A percentile compares a stretch with the other conserved stretches of the same genome.
Conservation (phyloP, 2,113 vertebrate species). For the Gymnogyps californianus region DNA sequence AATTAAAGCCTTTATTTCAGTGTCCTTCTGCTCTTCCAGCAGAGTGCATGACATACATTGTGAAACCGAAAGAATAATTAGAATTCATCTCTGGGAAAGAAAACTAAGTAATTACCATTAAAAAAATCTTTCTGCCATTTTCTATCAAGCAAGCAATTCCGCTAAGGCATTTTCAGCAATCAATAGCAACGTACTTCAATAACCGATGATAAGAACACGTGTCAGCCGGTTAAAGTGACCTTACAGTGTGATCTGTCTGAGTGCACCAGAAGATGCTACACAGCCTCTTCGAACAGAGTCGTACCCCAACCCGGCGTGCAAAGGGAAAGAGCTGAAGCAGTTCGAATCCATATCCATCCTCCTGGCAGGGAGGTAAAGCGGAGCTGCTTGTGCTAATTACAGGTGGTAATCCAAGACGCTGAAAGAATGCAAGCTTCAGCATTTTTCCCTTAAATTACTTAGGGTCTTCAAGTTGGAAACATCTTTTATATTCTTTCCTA, state of each 20-base stretch:
- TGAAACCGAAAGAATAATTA: background rate
- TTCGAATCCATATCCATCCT: fast-evolving
- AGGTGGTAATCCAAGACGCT: background rate
- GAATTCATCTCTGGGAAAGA: background rate
- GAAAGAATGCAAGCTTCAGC: background rate
- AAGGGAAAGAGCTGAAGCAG: background rate
- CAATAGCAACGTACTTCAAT: background rate
- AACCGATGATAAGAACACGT: background rate
- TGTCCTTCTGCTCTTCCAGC: background rate
- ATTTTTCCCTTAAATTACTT: background rate
- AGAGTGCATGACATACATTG: background rate
- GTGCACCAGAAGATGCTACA: background rate
- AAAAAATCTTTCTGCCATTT: background rate
- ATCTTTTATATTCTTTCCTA: background rate
- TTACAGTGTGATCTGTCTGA: too few species aligned
- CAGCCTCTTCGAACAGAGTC: background rate
- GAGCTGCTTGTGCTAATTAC: background rate
- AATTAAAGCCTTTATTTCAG: constrained; percentile 20
- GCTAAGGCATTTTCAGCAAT: background rate
- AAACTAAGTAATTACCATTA: background rate
- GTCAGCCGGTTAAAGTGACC: background rate
- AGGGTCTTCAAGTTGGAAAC: background rate
- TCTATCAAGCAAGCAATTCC: background rate
- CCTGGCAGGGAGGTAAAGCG: background rate
- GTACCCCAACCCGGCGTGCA: background rate